Evolutionary conservation across 2,888 invertebrate species (phyloP), one percentile per base, ranked within the genome.

Genomic region (Epiperipatus broadwayi): DNA sequence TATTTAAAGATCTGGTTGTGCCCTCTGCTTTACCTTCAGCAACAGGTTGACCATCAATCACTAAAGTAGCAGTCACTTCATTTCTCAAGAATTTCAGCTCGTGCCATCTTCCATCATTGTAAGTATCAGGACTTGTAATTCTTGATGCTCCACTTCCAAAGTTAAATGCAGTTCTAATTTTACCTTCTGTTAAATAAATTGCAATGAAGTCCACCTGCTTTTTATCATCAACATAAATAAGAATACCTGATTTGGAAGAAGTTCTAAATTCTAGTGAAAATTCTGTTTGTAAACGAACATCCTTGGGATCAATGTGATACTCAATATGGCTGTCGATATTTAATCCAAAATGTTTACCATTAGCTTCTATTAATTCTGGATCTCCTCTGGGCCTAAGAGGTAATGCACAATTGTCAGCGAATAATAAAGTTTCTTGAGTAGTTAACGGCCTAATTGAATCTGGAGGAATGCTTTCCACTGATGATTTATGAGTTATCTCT

Each of bases 41-140:
- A 8, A 50, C 48, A 22, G 35, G 40, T 75, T 44, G 45, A 16
- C 47, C 51, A 45, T 58, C 78, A 1, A 84, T 67, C 1, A 67
- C 63, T 29, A 84, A 57, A 48, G 69, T 71, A 5, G 78, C 80
- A 41, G 65, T 64, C 1, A 65, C 66, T 2, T 62, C 65, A 25
- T 68, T 65, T 21, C 83, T 65, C 2, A 49, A 46, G 49, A 85
- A 70, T 8, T 68, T 67, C 0, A 77, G 70, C 1, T 69, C 66
- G 54, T 87, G 85, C 85, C 85, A 87, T 35, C 68, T 59, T 1
- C 73, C 72, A 53, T 83, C 79, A 51, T 75, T 74, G 50, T 76
- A 71, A 2, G 59, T 59, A 8, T 56, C 55, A 0, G 63, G 50
- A 0, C 76, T 73, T 7, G 63, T 57, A 1, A 84, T 58, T 0